Evolutionary conservation across 2,113 vertebrate genomes (phyloP).

Genomic region (Propithecus coquereli): DNA sequence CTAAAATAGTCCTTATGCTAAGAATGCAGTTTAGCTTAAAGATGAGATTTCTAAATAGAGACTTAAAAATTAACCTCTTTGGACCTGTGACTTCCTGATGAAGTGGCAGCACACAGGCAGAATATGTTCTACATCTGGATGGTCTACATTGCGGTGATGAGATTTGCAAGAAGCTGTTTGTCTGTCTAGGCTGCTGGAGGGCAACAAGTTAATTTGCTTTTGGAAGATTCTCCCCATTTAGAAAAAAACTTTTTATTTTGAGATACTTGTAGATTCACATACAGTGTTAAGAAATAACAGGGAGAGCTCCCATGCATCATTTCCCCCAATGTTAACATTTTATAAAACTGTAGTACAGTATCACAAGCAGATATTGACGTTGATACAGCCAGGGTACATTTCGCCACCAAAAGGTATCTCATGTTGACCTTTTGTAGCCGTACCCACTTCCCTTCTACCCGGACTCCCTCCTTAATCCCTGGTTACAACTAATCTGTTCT

Average conservation of each 20-base stretch:
- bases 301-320: too few species aligned
- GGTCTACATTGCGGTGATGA: background rate
- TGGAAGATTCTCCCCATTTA: background rate
- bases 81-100: conserved; percentile 38
- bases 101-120: background rate
- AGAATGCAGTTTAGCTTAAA: background rate
- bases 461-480: background rate
- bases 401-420: background rate
- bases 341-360: background rate
- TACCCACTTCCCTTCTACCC: background rate
- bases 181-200: background rate
- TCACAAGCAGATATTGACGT: background rate
- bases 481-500: background rate
- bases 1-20: background rate
- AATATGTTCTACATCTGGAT: background rate
- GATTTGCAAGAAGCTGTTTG: background rate
- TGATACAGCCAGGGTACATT: background rate
- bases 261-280: background rate
- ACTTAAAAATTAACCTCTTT: background rate
- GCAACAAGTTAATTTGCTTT: background rate
- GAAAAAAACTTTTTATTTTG: background rate
- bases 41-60: conserved; percentile 20
- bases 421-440: background rate
- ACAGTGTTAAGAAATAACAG: background rate
- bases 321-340: background rate